Conservation (phyloP, 2,797 vertebrate genomes). For the Rhyacichthys aspro region DNA sequence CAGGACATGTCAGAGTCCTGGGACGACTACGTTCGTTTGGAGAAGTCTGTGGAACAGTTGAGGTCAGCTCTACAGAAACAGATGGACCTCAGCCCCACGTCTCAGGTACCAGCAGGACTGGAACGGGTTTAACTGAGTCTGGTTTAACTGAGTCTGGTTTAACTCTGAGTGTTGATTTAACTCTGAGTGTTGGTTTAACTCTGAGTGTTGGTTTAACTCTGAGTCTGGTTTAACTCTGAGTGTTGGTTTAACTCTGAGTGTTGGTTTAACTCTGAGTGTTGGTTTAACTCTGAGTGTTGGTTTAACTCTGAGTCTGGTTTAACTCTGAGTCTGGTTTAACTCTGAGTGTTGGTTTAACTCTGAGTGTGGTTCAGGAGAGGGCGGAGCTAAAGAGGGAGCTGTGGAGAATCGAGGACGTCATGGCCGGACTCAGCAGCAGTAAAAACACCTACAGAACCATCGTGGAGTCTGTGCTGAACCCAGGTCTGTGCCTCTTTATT, state of each 20-base stretch:
- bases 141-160: too few species aligned
- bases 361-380: too few species aligned
- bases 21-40: slow-evolving; percentile 89
- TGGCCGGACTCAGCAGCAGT: slow-evolving; percentile 89
- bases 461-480: slow-evolving; percentile 93
- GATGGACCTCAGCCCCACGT: slow-evolving; percentile 83
- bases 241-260: too few species aligned
- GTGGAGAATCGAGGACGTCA: slow-evolving; percentile 97
- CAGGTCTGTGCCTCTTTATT: slow-evolving; percentile 84
- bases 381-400: slow-evolving; percentile 91
- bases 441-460: slow-evolving; percentile 92
- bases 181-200: too few species aligned
- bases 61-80: slow-evolving; percentile 86
- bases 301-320: too few species aligned
- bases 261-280: too few species aligned
- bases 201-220: too few species aligned
- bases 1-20: slow-evolving; percentile 94
- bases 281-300: too few species aligned
- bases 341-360: too few species aligned
- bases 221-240: too few species aligned
- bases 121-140: neutral
- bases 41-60: slow-evolving; percentile 88
- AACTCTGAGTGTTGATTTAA: too few species aligned
- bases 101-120: slow-evolving; percentile 79
- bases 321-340: too few species aligned